phyloP scores from a whole-genome alignment of 2,888 invertebrate species.

The Chrysotoxum bicinctum region DNA sequence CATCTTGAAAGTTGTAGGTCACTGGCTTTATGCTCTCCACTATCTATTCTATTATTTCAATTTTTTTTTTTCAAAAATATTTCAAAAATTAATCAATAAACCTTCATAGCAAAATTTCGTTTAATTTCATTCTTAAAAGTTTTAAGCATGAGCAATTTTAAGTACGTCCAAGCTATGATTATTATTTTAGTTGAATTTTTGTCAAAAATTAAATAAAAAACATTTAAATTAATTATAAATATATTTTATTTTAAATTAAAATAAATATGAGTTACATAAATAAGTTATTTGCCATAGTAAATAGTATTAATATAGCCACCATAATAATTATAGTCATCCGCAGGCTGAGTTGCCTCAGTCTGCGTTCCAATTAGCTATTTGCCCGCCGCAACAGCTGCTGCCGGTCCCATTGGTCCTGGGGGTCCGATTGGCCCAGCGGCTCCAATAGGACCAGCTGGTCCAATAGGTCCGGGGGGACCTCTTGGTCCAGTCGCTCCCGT shows the following conservation, averaged over 20 bases:
- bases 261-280: background rate
- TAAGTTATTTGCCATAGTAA: background rate
- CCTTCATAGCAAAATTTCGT: too few species aligned
- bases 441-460: slow-evolving; percentile 50
- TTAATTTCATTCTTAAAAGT: too few species aligned
- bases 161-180: too few species aligned
- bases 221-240: too few species aligned
- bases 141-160: too few species aligned
- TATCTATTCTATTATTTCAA: too few species aligned
- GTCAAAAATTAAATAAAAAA: too few species aligned
- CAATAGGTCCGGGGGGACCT: slow-evolving; percentile 42
- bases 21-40: too few species aligned
- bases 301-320: background rate
- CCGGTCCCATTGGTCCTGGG: background rate
- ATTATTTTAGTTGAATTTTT: too few species aligned
- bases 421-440: slow-evolving; percentile 30
- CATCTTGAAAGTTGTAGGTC: too few species aligned
- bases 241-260: background rate
- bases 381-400: background rate
- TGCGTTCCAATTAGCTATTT: background rate
- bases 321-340: background rate
- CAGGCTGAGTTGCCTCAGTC: background rate
- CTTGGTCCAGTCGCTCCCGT: slow-evolving; percentile 30
- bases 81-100: too few species aligned
- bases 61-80: too few species aligned